A percentile compares a stretch with the other conserved stretches of the same genome.
phyloP scores from a whole-genome alignment of 2,797 vertebrate genomes.

The Euthynnus affinis region DNA sequence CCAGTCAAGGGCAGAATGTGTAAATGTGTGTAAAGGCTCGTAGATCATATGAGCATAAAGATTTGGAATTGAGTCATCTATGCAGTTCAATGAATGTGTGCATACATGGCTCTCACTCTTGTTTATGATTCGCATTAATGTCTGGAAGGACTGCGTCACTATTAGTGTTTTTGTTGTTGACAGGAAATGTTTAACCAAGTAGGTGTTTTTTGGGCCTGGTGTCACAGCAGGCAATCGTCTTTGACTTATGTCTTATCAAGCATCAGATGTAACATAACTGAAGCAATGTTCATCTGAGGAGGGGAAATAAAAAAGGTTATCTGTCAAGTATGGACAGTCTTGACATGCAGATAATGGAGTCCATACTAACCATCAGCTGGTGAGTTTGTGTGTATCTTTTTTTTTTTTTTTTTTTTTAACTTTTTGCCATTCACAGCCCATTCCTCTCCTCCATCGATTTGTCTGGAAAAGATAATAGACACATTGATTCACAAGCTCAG shows the following conservation, averaged over 20 bases:
- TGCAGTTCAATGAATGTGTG: constrained; percentile 30
- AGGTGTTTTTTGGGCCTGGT: not conserved
- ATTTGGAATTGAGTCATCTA: constrained; percentile 31
- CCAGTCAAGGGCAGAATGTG: constrained; percentile 51
- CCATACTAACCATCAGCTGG: constrained; percentile 29
- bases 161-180: not conserved
- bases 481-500: constrained; percentile 82
- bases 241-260: constrained; percentile 5
- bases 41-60: constrained; percentile 41
- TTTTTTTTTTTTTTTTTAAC: constrained; percentile 4
- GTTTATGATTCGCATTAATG: constrained; percentile 29
- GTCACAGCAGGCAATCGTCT: not conserved
- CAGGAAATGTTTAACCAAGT: constrained; percentile 15
- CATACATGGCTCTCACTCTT: constrained; percentile 19
- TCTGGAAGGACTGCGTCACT: constrained; percentile 10
- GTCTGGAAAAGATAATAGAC: constrained; percentile 83
- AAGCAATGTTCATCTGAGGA: constrained; percentile 23
- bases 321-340: constrained; percentile 47
- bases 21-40: constrained; percentile 47
- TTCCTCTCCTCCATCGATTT: constrained; percentile 77
- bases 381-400: constrained; percentile 27
- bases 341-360: constrained; percentile 50
- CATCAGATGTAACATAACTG: constrained; percentile 24
- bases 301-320: constrained; percentile 32
- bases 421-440: constrained; percentile 66